Evolutionary conservation across 1,140 invertebrate species (phyloP).

Genomic region (Paracyclopina nana): DNA sequence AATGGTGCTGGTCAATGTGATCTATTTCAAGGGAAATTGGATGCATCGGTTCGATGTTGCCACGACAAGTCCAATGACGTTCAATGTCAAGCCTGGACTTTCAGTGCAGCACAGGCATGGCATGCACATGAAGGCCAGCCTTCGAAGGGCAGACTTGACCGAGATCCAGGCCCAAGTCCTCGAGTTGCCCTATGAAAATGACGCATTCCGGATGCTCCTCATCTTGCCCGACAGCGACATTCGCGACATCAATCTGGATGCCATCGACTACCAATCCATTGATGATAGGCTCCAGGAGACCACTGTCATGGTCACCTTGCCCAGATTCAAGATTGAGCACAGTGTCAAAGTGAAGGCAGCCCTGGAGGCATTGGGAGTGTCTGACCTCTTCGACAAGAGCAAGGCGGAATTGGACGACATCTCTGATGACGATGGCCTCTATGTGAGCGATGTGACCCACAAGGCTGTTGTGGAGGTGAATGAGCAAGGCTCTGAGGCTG

Average conservation of each 20-base stretch:
- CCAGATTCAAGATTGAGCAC: slow-evolving; percentile 6
- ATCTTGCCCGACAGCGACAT: background rate
- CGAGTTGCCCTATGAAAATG: background rate
- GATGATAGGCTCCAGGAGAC: background rate
- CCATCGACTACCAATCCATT: background rate
- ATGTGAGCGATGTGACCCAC: slow-evolving; percentile 43
- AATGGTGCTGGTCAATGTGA: slow-evolving; percentile 53
- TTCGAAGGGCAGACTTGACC: background rate
- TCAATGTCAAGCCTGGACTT: slow-evolving; percentile 23
- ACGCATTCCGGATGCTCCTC: background rate
- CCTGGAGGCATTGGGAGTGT: slow-evolving; percentile 25
- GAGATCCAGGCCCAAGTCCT: background rate
- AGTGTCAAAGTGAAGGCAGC: slow-evolving; percentile 8
- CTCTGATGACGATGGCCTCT: slow-evolving; percentile 27
- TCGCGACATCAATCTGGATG: background rate
- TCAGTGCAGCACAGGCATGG: background rate
- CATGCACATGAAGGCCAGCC: background rate
- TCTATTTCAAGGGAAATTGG: slow-evolving; percentile 72
- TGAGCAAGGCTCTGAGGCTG: slow-evolving; percentile 54
- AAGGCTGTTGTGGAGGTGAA: slow-evolving; percentile 58
- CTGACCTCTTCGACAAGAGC: slow-evolving; percentile 38
- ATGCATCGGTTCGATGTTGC: slow-evolving; percentile 37
- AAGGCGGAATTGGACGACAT: slow-evolving; percentile 41
- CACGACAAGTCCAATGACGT: slow-evolving; percentile 35
- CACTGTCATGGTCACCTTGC: background rate